Base-by-base conservation (phyloP, 1,140 invertebrate genomes). In the Lordiphosa collinella region DNA sequence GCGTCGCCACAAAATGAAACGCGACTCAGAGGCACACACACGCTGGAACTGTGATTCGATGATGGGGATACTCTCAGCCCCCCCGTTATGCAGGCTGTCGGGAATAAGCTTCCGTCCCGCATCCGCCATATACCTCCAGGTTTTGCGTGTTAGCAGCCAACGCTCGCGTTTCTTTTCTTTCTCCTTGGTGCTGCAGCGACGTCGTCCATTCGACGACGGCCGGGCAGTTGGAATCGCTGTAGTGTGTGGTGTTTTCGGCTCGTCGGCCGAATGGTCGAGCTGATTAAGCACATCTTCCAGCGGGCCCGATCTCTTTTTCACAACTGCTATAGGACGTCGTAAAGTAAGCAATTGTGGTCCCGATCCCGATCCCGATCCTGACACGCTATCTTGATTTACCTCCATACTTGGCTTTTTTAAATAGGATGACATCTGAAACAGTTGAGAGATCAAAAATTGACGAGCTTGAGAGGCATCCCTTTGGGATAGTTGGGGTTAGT, bases 71-170 rank as follows among this genome's bases (percentile, higher is more conserved):
- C 95, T 94, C 73, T 95, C 94, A 1, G 91, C 73, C 4, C 92
- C 73, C 4, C 92, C 90, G 89, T 94, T 93, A 72, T 92, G 91
- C 0, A 91, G 91, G 2, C 93, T 93, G 44, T 96, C 95, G 0
- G 95, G 95, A 35, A 96, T 93, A 9, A 97, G 90, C 72, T 93
- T 93, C 36, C 94, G 92, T n/a, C 95, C 95, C 8, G 95, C 95
- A 72, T 96, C 95, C 0, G 95, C 92, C 95, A 97, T 97, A 86
- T 96, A 96, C 55, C 95, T 91, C 95, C 95, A 96, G 12, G 95
- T 96, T 89, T 96, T 96, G 18, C 95, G 90, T 4, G 95, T 96
- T 13, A 96, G 90, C 25, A 96, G 90, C 95, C 95, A 97, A 89
- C 95, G 91, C 88, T 96, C 93, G 36, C 91, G 91, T 57, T 88